Evolutionary conservation across 2,113 vertebrate species (phyloP), one percentile per base, ranked within the genome.

Genomic region (Leucopternis melanops): DNA sequence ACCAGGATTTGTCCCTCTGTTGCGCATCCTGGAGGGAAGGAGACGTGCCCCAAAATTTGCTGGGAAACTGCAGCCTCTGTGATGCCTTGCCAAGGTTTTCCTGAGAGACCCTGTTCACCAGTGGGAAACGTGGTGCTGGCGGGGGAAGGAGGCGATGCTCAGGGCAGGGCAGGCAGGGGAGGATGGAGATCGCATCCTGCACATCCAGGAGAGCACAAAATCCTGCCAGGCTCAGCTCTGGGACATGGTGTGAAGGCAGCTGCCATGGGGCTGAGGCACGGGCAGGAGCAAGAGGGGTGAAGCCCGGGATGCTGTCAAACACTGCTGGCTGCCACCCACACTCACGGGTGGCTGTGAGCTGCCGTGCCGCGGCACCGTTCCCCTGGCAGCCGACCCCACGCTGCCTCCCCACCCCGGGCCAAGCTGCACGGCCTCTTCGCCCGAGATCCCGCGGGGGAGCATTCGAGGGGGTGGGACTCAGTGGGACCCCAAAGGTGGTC

Each of bases 361-460:
- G 58, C 83, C 11, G 2, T 7, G 26, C 47, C 5, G 1, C 11
- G 0, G 44, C 67, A 80, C 50, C 4, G 1, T 9, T 42, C 49
- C 36, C 23, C 55, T 17, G 21, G 17, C 27, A 58, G 69, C 59
- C 2, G 5, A 14, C n/a, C 27, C 27, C 5, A 3, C 1, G 7
- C 73, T 73, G 59, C 84, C 38, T n/a, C 55, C 29, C 26, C 38
- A 44, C 9, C 55, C 31, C 0, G 2, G 44, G 36, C 22, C 29
- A 44, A 27, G 49, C 55, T 38, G 52, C 42, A 15, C 3, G 2
- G 42, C 23, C 27, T 22, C 29, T 67, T 61, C 1, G 2, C 44
- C 34, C 2, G 2, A 57, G 29, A 32, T n/a, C 20, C 73, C 1
- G 2, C 1, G 1, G n/a, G 11, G 25, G 1, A 59, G 13, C 31